Conservation (phyloP, 2,888 invertebrate genomes). For the Scaptodrosophila latifasciaeformis region DNA sequence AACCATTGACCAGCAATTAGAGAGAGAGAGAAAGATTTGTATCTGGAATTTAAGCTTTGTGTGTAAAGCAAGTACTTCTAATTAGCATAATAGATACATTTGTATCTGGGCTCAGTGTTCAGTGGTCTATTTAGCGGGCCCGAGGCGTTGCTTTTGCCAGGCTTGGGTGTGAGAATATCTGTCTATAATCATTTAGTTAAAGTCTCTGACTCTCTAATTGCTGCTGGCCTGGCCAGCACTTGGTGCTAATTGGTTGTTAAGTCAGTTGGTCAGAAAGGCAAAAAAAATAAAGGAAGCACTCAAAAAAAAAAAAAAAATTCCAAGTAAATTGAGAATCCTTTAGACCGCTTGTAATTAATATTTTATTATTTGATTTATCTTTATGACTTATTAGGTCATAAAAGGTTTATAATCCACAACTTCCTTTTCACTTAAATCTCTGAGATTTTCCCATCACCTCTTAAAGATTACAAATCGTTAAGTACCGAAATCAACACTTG, state of each 20-base stretch:
- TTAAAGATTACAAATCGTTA: too few species aligned
- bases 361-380: too few species aligned
- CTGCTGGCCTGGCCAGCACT: background rate
- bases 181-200: slow-evolving; percentile 3
- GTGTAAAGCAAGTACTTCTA: slow-evolving; percentile 32
- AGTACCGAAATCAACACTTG: too few species aligned
- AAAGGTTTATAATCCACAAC: too few species aligned
- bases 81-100: slow-evolving; percentile 44
- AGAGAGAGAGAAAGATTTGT: slow-evolving; percentile 38
- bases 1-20: slow-evolving; percentile 61
- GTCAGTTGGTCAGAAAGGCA: too few species aligned
- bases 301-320: background rate
- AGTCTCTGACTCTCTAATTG: slow-evolving; percentile 9
- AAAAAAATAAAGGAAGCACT: too few species aligned
- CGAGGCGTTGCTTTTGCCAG: slow-evolving; percentile 10
- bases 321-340: too few species aligned
- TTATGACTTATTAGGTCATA: too few species aligned
- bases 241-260: slow-evolving; percentile 2
- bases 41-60: slow-evolving; percentile 16
- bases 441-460: too few species aligned
- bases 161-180: slow-evolving; percentile 26
- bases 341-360: too few species aligned
- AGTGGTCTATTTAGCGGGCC: slow-evolving; percentile 4
- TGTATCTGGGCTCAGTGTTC: slow-evolving; percentile 11
- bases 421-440: too few species aligned